phyloP scores from a whole-genome alignment of 2,113 vertebrate species.

The Furnarius figulus region DNA sequence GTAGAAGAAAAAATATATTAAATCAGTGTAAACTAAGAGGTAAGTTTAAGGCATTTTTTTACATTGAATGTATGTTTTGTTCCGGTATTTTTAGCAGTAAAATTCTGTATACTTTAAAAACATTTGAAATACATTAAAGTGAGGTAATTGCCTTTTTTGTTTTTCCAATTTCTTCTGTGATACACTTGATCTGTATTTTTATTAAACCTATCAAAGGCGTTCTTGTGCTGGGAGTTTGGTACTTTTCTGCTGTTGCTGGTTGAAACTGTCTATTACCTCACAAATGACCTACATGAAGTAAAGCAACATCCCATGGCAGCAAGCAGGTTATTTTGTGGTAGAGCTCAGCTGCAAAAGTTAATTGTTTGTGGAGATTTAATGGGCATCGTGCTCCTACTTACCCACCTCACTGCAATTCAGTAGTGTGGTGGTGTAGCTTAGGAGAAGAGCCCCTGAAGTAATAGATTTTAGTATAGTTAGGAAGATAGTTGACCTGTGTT shows the following conservation, averaged over 20 bases:
- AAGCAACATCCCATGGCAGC: slow-evolving; percentile 38
- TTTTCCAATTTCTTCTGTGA: background rate
- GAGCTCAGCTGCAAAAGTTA: slow-evolving; percentile 18
- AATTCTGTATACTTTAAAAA: slow-evolving; percentile 12
- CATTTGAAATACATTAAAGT: background rate
- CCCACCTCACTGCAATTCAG: background rate
- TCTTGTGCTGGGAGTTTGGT: slow-evolving; percentile 33
- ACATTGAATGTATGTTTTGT: slow-evolving; percentile 59
- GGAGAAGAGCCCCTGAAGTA: background rate
- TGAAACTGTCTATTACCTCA: slow-evolving; percentile 24
- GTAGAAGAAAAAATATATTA: slow-evolving; percentile 70
- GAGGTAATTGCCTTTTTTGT: slow-evolving; percentile 16
- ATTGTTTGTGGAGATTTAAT: slow-evolving; percentile 59
- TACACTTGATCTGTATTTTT: slow-evolving; percentile 26
- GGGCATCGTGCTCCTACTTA: background rate
- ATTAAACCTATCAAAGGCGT: background rate
- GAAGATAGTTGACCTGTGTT: background rate
- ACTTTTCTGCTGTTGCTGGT: slow-evolving; percentile 24
- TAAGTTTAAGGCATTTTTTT: slow-evolving; percentile 67
- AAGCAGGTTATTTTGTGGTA: slow-evolving; percentile 6
- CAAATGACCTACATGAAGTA: slow-evolving; percentile 31
- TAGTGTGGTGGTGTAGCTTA: background rate
- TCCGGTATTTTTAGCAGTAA: slow-evolving; percentile 35
- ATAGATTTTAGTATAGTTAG: background rate
- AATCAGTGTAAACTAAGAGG: slow-evolving; percentile 70